Conservation (phyloP, 2,113 vertebrate genomes). For the Tor tambroides region DNA sequence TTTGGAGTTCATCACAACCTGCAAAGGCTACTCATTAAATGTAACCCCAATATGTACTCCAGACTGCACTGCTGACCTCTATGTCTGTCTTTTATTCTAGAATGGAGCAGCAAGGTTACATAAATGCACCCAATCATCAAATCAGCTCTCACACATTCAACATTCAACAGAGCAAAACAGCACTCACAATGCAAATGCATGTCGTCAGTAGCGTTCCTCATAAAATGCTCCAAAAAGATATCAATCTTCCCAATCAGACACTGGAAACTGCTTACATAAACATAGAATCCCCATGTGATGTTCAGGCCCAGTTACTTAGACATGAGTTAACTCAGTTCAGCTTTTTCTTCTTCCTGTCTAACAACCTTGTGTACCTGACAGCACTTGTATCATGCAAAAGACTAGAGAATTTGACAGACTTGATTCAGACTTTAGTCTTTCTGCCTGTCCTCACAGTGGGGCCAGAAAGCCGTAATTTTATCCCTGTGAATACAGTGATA, state of each 20-base stretch:
- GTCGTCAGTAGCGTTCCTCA: not conserved
- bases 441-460: constrained; percentile 26
- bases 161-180: not conserved
- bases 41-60: not conserved
- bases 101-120: not conserved
- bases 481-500: constrained; percentile 24
- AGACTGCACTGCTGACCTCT: not conserved
- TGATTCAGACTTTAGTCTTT: constrained; percentile 5
- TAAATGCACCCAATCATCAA: not conserved
- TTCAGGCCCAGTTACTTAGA: not conserved
- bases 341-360: not conserved
- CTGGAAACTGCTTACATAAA: not conserved
- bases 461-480: constrained; percentile 12
- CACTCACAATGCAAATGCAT: not conserved
- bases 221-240: not conserved
- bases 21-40: not conserved
- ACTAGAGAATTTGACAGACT: constrained; percentile 31
- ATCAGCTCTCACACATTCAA: not conserved
- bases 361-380: constrained; percentile 25
- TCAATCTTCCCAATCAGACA: not conserved
- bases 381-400: constrained; percentile 15
- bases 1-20: not conserved
- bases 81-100: not conserved
- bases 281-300: not conserved
- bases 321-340: not conserved